Evolutionary conservation across 2,113 vertebrate genomes (phyloP).

Genomic region (Gulo gulo): DNA sequence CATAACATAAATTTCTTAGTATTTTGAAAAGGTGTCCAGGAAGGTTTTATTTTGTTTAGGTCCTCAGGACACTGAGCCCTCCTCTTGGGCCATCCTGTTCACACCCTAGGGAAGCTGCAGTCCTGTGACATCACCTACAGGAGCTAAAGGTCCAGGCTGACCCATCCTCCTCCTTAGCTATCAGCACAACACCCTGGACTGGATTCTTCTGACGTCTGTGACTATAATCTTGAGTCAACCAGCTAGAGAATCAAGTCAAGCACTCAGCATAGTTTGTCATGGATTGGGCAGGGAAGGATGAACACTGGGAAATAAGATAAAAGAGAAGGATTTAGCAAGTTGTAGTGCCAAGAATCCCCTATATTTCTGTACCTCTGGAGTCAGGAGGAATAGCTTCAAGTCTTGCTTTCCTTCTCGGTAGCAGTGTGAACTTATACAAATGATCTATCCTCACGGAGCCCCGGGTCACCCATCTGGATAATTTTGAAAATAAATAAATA

Average conservation of each 20-base stretch:
- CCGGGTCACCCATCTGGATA: neutral
- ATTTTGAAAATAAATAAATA: neutral
- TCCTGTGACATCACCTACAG: neutral
- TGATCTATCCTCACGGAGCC: neutral
- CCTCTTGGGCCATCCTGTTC: neutral
- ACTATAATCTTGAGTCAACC: neutral
- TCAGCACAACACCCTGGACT: too few relatives aligned
- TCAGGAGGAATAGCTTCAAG: neutral
- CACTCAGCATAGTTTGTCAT: neutral
- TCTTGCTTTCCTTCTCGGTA: neutral
- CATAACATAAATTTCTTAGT: neutral
- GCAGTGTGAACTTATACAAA: neutral
- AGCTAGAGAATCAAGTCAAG: neutral
- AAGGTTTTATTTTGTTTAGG: neutral
- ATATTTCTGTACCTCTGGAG: neutral
- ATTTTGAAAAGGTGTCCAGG: neutral
- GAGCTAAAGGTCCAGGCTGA: too few relatives aligned
- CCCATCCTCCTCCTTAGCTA: rapidly evolving
- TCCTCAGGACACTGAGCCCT: too few relatives aligned
- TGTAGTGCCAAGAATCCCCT: neutral
- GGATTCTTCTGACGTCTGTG: neutral
- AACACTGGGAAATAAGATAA: neutral
- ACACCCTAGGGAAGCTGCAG: neutral
- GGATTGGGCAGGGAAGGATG: neutral
- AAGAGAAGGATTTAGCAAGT: neutral